Percentiles rank a stretch among this genome's conserved stretches.
These are phyloP conservation scores for Neosilurus mollespiculum DNA, from an alignment of 2,797 vertebrate species.

Conservation along the genomic window DNA sequence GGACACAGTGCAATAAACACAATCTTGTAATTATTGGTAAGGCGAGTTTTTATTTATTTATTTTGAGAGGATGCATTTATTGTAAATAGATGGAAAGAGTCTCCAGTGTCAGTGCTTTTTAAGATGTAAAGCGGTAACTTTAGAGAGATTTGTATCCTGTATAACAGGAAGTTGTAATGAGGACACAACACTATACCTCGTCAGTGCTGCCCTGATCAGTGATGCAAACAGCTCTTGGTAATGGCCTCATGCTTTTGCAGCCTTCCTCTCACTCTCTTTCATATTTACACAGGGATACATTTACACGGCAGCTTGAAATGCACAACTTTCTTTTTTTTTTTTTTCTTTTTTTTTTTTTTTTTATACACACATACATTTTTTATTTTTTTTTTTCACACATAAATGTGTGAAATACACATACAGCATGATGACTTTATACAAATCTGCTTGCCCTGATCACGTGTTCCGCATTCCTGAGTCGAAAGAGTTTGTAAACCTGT, in stretches of 20 bases:
- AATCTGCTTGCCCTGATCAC: not conserved
- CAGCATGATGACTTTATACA: not conserved
- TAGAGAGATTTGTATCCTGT: too few species aligned
- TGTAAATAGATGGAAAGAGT: not conserved
- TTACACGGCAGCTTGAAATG: slow-evolving; percentile 5
- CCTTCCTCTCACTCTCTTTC: not conserved
- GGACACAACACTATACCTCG: not conserved
- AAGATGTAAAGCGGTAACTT: not conserved
- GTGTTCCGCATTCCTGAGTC: not conserved
- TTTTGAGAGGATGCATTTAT: too few species aligned
- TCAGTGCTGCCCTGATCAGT: not conserved
- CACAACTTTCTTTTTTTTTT: not conserved
- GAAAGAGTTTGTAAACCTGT: not conserved
- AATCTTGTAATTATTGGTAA: not conserved
- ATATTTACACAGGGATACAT: not conserved
- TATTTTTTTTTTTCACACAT: too few species aligned
- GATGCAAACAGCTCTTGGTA: slow-evolving; percentile 1
- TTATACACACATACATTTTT: too few species aligned
- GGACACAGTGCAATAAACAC: not conserved
- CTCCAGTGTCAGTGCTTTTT: not conserved
- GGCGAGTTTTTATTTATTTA: not conserved
- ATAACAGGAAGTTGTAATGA: slow-evolving; percentile 7
- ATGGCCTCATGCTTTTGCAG: not conserved
- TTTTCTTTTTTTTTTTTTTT: too few species aligned
- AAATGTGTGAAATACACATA: not conserved